Evolutionary conservation across 2,888 invertebrate species (phyloP), one percentile per base, ranked within the genome.

Genomic region (Chironomus riparius): DNA sequence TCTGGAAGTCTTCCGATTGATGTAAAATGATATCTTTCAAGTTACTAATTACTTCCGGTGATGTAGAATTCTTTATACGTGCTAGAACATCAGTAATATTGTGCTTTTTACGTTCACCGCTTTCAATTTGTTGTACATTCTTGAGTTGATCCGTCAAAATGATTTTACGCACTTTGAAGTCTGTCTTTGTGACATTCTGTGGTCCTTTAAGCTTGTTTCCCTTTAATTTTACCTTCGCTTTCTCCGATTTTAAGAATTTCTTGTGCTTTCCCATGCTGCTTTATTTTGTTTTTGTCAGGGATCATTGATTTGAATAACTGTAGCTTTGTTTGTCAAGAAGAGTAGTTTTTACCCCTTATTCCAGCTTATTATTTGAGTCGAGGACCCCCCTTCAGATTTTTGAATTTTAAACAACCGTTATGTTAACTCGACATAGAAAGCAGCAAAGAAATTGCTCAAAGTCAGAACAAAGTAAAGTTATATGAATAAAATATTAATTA

Each of bases 131-230:
- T 81, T 88, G 91, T 3, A 91, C 78, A 48, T 79, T 78, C 76
- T 83, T 85, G 15, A 94, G 82, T 81, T 96, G 95, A 80, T 93
- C 91, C 62, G 88, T 88, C 56, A 97, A 87, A 2, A 94, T 86
- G 79, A 97, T 95, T 81, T 94, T 93, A 80, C 92, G 92, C 0
- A 95, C 88, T 87, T 95, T 95, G 80, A 97, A 96, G 79, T 91
- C 90, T 0, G 94, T 92, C 82, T 94, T 91, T 0, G 97, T 97
- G 4, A 94, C 90, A 87, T 97, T 97, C 73, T 91, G 88, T 6
- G 94, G 94, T 85, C 94, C 96, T 0, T 93, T 92, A 73, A 97
- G 83, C 83, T 91, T 89, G 77, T 91, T 91, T 21, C 89, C 87
- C 84, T 95, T 97, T 47, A 97, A 83, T 82, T 97, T 95, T 0